Conservation (phyloP, 2,113 vertebrate genomes). For the Opisthocomus hoazin region DNA sequence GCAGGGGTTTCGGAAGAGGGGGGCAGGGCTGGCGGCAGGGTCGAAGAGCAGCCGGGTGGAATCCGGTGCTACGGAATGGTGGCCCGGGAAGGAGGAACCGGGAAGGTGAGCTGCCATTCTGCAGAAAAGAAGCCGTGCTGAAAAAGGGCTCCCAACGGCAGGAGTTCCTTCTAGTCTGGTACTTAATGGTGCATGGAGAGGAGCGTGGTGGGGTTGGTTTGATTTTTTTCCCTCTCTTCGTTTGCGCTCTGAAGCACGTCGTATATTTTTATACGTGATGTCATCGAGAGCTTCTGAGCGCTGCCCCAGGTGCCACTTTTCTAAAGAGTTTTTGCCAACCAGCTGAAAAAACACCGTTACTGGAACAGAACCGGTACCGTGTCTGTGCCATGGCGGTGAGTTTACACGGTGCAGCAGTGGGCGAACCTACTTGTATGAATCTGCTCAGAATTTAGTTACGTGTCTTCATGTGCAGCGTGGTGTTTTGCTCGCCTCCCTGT, state of each 20-base stretch:
- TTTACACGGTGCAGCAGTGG: neutral
- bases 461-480: neutral
- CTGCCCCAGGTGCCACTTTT: neutral
- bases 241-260: rapidly evolving
- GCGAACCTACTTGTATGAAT: neutral
- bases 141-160: neutral
- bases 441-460: neutral
- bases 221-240: neutral
- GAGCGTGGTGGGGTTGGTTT: too few species aligned
- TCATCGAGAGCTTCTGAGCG: neutral
- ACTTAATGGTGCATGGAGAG: neutral
- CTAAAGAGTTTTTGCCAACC: neutral
- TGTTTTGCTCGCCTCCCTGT: neutral
- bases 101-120: neutral
- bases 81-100: neutral
- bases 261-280: rapidly evolving
- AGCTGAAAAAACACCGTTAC: neutral
- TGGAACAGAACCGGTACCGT: neutral
- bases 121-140: neutral
- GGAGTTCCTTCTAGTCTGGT: neutral
- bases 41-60: rapidly evolving
- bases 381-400: neutral
- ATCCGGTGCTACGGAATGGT: neutral
- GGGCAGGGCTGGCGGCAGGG: neutral
- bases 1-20: rapidly evolving